A percentile compares a stretch with the other conserved stretches of the same genome.
phyloP scores from a whole-genome alignment of 2,113 vertebrate genomes.

The Ciconia maguari region DNA sequence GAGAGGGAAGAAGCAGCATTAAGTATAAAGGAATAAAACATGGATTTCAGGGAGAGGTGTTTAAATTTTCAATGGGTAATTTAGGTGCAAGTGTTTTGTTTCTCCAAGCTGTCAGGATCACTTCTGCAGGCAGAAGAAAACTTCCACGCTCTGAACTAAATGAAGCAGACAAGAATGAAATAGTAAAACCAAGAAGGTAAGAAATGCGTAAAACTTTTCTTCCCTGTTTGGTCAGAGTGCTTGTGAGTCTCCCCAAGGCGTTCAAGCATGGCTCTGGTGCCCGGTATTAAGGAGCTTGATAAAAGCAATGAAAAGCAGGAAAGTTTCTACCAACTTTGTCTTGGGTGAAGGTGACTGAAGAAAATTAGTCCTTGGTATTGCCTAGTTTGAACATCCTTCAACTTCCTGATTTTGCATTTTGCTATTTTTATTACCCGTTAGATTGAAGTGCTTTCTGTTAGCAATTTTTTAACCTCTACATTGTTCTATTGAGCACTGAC shows the following conservation, averaged over 20 bases:
- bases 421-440: not conserved
- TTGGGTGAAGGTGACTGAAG: not conserved
- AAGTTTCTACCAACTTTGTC: not conserved
- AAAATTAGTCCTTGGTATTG: not conserved
- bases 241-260: not conserved
- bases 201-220: not conserved
- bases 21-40: not conserved
- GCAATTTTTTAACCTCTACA: not conserved
- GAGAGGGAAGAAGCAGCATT: not conserved
- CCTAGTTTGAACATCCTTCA: not conserved
- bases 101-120: not conserved
- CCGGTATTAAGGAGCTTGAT: not conserved
- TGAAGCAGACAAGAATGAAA: not conserved
- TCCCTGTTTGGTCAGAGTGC: too few species aligned
- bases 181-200: not conserved
- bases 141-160: not conserved
- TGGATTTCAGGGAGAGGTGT: not conserved
- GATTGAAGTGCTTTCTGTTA: not conserved
- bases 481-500: not conserved
- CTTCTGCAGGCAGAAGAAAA: not conserved
- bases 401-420: not conserved
- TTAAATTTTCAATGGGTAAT: not conserved
- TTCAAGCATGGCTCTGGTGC: not conserved
- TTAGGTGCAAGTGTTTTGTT: not conserved
- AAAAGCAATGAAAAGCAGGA: not conserved